Conservation (phyloP, 2,888 invertebrate species). For the Pyrocoelia pectoralis region DNA sequence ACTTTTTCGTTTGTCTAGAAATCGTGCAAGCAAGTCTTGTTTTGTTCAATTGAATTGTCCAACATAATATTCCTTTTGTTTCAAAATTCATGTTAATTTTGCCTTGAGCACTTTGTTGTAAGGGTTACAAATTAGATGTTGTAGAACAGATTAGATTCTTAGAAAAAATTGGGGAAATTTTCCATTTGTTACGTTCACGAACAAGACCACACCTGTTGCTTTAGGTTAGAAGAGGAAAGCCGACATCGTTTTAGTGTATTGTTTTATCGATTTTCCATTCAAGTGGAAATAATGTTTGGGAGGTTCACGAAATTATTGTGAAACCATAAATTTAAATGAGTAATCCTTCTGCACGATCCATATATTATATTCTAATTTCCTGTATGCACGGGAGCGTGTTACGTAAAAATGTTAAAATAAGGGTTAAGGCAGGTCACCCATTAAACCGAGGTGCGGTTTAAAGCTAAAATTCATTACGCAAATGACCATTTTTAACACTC, state of each 20-base stretch:
- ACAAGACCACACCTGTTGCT: background rate
- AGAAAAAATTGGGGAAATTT: no score
- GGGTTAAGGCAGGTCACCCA: background rate
- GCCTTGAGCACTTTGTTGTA: no score
- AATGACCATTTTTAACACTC: background rate
- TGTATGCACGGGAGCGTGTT: conserved; percentile 8
- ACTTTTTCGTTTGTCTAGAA: no score
- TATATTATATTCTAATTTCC: conserved; percentile 1
- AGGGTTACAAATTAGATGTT: no score
- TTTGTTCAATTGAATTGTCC: no score
- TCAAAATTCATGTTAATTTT: no score
- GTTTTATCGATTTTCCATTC: background rate
- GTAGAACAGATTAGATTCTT: no score
- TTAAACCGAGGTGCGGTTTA: background rate
- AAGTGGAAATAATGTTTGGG: background rate
- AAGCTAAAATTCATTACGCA: background rate
- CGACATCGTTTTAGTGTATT: background rate
- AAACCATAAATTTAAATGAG: conserved; percentile 1
- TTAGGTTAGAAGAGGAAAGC: background rate
- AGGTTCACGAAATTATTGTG: background rate
- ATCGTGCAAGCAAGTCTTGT: no score
- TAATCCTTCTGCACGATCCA: background rate
- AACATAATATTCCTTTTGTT: no score
- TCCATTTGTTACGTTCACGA: no score
- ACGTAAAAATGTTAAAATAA: conserved; percentile 7